Evolutionary conservation across 2,888 invertebrate genomes (phyloP).

Genomic region (Folsomia manolachei): DNA sequence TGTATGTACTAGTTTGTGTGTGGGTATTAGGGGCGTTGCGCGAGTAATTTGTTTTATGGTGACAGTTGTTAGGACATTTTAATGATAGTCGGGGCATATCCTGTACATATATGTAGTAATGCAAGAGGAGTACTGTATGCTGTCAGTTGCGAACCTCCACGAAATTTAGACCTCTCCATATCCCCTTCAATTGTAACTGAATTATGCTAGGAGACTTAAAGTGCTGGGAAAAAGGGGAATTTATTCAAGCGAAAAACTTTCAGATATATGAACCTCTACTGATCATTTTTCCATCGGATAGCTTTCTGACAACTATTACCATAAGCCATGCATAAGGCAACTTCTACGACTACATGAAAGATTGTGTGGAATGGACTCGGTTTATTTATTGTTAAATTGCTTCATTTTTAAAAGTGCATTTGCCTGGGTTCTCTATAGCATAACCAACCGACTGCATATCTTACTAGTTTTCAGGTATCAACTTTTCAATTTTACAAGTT

Average conservation of each 20-base stretch:
- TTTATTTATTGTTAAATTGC: too few species aligned
- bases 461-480: too few species aligned
- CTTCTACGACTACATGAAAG: too few species aligned
- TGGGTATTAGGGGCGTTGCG: slow-evolving; percentile 40
- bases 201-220: slow-evolving; percentile 5
- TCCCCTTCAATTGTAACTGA: not conserved
- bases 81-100: slow-evolving; percentile 48
- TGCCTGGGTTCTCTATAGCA: too few species aligned
- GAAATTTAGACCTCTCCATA: slow-evolving; percentile 44
- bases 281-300: not conserved
- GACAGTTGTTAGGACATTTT: slow-evolving; percentile 51
- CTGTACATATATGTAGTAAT: slow-evolving; percentile 23
- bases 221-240: slow-evolving; percentile 3
- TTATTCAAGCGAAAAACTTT: slow-evolving; percentile 10
- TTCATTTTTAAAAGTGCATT: too few species aligned
- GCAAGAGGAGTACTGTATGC: slow-evolving; percentile 24
- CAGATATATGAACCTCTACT: slow-evolving; percentile 4
- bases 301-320: not conserved
- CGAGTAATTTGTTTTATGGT: slow-evolving; percentile 51
- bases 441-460: too few species aligned
- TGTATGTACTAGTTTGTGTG: not conserved
- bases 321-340: too few species aligned
- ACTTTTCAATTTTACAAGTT: too few species aligned
- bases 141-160: slow-evolving; percentile 31
- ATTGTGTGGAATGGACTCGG: too few species aligned